These are phyloP conservation scores for Caenorhabditis imperialis DNA, from an alignment of 2,888 invertebrate genomes.

Conservation along the genomic window DNA sequence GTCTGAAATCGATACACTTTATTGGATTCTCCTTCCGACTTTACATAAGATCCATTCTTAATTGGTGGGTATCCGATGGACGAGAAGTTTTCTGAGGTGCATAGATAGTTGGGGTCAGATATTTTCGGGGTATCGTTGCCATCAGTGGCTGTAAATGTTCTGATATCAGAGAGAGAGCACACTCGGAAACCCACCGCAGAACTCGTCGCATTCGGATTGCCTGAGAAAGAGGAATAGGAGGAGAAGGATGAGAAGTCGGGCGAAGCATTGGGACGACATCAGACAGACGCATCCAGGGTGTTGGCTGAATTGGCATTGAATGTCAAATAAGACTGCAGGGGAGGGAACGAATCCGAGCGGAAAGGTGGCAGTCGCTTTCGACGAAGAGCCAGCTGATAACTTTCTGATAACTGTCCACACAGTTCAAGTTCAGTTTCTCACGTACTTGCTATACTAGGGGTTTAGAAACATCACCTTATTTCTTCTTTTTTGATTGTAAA, in stretches of 20 bases:
- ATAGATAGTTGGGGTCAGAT: conserved; percentile 35
- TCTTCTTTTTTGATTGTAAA: too few species aligned
- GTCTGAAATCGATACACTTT: conserved; percentile 6
- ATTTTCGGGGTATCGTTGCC: conserved; percentile 34
- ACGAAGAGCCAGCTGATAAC: too few species aligned
- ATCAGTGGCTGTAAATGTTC: conserved; percentile 43
- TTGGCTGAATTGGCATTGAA: conserved; percentile 12
- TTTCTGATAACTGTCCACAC: too few species aligned
- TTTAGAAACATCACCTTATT: too few species aligned
- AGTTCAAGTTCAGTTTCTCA: too few species aligned
- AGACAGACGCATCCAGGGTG: conserved; percentile 32
- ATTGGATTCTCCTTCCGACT: too few species aligned
- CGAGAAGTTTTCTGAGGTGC: conserved; percentile 35
- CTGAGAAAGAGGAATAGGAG: neutral
- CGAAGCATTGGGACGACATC: conserved; percentile 19
- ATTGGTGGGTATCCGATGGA: conserved; percentile 9
- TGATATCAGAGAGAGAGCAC: neutral
- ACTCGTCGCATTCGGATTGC: conserved; percentile 9
- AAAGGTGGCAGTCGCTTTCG: too few species aligned
- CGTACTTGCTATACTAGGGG: too few species aligned
- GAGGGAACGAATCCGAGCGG: neutral
- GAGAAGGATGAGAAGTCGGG: conserved; percentile 20
- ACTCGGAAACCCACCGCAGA: conserved; percentile 43
- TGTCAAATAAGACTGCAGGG: neutral
- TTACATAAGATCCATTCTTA: conserved; percentile 18